Evolutionary conservation across 53 echinoderm and acorn worm species (phyloP), one percentile per base, ranked within the genome.

Genomic region (Actinopyga echinites): DNA sequence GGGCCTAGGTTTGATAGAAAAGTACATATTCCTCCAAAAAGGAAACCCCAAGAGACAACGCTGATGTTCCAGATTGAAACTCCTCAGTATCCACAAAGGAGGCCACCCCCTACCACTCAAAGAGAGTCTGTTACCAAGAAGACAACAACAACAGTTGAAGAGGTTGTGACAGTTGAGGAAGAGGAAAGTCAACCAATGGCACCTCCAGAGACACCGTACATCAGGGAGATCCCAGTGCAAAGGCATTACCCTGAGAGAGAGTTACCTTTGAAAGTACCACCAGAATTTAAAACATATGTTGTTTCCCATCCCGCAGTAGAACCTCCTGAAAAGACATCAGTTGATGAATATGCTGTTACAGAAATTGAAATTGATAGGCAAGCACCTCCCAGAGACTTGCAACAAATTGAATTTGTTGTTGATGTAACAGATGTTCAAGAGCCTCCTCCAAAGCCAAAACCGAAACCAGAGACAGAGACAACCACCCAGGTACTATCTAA

Each of bases 51-150:
- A 24, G 63, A 80, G 8, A 59, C 81, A 23, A 62, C 81, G 7
- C 28, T 93, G 30, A 91, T 87, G 59, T 93, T 93, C 63, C 59
- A 89, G 55, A 89, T 93, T 60, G 90, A 93, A 80, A 84, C 56
- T 62, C 74, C 79, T 30, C 64, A 32, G 85, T 69, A 56, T 89
- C 69, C 40, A 58, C 84, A 35, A 62, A 36, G 79, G 37, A 75
- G 85, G 63, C 66, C 61, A 52, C 85, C 79, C 9, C 69, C 55
- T 52, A 75, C 33, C 12, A 84, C 60, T 45, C 83, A 83, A 28
- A 80, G 85, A 64, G 89, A 88, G 35, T 91, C 89, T 0, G 42
- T 89, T 21, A 89, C 92, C 77, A 87, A 88, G 71, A 90, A 85
- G 79, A 87, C 64, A 45, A 92, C 87, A 34, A 93, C 92, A 53